phyloP scores from a whole-genome alignment of 2,888 invertebrate species.

The Strigamia crassipes region DNA sequence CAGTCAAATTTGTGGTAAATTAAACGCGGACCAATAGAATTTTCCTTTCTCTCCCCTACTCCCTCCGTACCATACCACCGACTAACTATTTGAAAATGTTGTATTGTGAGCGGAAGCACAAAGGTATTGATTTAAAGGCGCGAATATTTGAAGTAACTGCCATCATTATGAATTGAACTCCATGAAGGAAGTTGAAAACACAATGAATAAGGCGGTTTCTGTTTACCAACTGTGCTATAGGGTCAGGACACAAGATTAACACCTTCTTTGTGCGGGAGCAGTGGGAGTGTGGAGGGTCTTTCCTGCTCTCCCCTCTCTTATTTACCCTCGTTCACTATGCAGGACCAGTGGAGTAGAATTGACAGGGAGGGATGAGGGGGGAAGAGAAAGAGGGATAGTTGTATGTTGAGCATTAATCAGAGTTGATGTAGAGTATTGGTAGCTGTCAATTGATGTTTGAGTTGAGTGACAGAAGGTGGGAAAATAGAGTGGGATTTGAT shows the following conservation, averaged over 20 bases:
- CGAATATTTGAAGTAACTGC: constrained; percentile 8
- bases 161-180: constrained; percentile 10
- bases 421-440: constrained; percentile 10
- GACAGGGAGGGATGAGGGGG: constrained; percentile 3
- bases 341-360: constrained; percentile 10
- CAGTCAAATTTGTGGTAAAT: background rate
- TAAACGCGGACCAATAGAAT: background rate
- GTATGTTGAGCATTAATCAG: background rate
- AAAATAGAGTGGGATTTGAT: constrained; percentile 19
- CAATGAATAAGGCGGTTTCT: constrained; percentile 10
- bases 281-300: constrained; percentile 10
- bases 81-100: constrained; percentile 5
- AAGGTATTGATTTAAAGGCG: constrained; percentile 2
- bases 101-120: background rate
- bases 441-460: constrained; percentile 34
- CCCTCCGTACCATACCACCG: background rate
- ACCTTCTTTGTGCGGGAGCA: constrained; percentile 4
- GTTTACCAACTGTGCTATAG: constrained; percentile 10
- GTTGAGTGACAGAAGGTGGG: constrained; percentile 23
- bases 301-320: background rate
- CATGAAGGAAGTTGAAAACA: constrained; percentile 10
- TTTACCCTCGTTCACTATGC: constrained; percentile 10
- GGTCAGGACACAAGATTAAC: constrained; percentile 10
- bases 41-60: background rate
- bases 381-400: background rate